phyloP scores from a whole-genome alignment of 2,113 vertebrate genomes.

The Microtus montanus region DNA sequence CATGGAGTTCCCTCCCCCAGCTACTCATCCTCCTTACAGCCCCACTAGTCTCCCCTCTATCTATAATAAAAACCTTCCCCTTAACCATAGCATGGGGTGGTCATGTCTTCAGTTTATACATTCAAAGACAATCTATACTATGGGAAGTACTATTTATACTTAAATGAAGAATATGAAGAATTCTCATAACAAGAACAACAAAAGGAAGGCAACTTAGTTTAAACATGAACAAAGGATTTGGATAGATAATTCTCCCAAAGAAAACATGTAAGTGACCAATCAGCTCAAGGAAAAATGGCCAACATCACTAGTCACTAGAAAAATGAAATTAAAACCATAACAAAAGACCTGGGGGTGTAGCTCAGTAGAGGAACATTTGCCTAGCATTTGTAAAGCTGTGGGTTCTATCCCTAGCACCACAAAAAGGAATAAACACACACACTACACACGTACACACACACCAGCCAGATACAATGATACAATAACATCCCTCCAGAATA shows the following conservation, averaged over 20 bases:
- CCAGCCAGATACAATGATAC: not conserved
- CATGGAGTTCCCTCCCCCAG: not conserved
- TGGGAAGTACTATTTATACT: not conserved
- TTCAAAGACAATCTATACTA: not conserved
- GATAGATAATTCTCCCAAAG: too few species aligned
- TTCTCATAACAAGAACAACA: too few species aligned
- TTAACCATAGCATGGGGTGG: not conserved
- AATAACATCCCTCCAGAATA: not conserved
- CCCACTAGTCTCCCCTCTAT: not conserved
- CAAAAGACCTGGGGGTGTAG: not conserved
- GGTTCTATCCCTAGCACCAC: not conserved
- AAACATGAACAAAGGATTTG: too few species aligned
- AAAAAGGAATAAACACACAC: not conserved
- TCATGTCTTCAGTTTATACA: not conserved
- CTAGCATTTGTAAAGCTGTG: not conserved
- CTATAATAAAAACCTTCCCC: not conserved
- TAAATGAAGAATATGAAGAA: not conserved
- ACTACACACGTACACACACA: not conserved
- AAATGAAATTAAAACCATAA: too few species aligned
- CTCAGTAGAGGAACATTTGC: not conserved
- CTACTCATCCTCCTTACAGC: not conserved
- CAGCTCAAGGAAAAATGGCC: too few species aligned
- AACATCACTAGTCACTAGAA: too few species aligned
- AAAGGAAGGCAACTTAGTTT: too few species aligned
- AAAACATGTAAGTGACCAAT: too few species aligned